Percentiles rank a stretch among this genome's conserved stretches.
These are phyloP conservation scores for Hymenopus coronatus DNA, from an alignment of 2,888 invertebrate genomes.

Conservation along the genomic window DNA sequence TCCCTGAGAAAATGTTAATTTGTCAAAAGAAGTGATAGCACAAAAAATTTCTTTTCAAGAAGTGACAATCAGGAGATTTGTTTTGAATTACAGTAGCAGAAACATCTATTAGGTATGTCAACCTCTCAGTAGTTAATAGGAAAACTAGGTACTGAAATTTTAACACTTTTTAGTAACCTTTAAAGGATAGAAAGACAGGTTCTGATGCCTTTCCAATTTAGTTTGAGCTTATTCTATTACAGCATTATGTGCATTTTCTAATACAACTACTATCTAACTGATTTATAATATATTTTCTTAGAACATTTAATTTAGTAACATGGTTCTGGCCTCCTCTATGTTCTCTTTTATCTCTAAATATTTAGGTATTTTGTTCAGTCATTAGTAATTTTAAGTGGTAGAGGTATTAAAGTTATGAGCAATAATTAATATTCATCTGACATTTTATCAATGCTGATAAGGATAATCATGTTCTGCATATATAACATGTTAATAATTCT, in stretches of 20 bases:
- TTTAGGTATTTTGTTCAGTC: background rate
- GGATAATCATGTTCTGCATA: background rate
- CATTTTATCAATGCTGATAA: background rate
- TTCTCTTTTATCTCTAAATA: background rate
- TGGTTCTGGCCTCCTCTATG: constrained; percentile 12
- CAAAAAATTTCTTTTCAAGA: background rate
- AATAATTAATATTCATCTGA: background rate
- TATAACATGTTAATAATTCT: background rate
- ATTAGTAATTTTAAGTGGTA: background rate
- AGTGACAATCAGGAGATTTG: background rate
- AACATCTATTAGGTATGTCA: background rate
- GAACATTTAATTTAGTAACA: background rate
- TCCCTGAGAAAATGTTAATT: background rate
- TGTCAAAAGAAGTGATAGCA: background rate
- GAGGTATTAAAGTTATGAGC: constrained; percentile 5
- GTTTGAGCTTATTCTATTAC: background rate
- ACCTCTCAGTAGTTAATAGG: background rate
- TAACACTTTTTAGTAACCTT: constrained; percentile 10
- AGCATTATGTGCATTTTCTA: constrained; percentile 25
- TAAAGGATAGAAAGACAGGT: background rate
- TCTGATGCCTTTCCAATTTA: background rate
- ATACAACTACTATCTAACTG: constrained; percentile 6
- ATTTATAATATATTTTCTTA: constrained; percentile 9
- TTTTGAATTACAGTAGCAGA: background rate
- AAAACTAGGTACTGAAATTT: background rate